Evolutionary conservation across 2,888 invertebrate genomes (phyloP), one percentile per base, ranked within the genome.

Genomic region (Meiosimyza decipiens): DNA sequence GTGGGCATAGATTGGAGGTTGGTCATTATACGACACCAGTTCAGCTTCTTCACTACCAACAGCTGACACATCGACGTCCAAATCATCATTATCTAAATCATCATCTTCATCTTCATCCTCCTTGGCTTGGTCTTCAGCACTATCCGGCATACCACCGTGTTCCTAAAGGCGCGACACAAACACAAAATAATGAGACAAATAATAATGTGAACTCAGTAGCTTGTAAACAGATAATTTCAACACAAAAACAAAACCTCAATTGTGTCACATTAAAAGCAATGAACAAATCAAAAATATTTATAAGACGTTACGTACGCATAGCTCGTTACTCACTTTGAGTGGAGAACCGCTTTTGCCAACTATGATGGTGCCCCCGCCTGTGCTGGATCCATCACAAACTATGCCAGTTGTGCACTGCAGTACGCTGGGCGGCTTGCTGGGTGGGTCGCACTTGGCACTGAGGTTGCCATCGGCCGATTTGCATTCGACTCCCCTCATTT

Each of bases 401-500:
- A 93, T 91, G 72, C 92, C 93, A 13, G 93, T 92, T 62, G 92
- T 91, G 82, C 95, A 95, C 51, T 92, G 89, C 80, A 93, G 90
- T 52, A 92, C 91, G 75, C 91, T 89, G 72, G 90, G 89, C 0
- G 95, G 95, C 82, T 92, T 91, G 72, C 90, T 88, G 13, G 88
- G 86, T 2, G 90, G 90, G 79, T 93, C 92, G 83, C 96, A 96
- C 62, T 90, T 78, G 85, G 90, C 75, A 87, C 91, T 85, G 60
- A 89, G 86, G 75, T 88, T 87, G 78, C 90, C 90, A 71, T 88
- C 86, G 66, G 88, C 86, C 80, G 91, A 92, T 73, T 92, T 89
- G 84, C 97, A 97, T 82, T 94, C 93, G 67, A 96, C 93, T 51
- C 91, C 91, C 18, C 97, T 91, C 33, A 92, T 92, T 87, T 95